These are phyloP conservation scores for Sebastes minor DNA, from an alignment of 2,797 vertebrate species.

Conservation along the genomic window DNA sequence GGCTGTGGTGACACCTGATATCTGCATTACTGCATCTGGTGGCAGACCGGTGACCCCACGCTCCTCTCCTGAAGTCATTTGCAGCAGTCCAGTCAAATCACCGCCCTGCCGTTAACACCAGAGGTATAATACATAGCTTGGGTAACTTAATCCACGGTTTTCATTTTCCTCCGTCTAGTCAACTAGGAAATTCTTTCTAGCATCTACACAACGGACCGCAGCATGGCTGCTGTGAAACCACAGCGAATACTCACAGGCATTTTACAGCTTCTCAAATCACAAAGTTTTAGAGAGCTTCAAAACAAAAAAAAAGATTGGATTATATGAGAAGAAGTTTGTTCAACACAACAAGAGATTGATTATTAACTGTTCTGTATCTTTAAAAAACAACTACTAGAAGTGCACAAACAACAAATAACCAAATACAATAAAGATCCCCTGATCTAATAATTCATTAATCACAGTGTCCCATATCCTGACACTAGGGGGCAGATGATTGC, in stretches of 20 bases:
- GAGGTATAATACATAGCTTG: constrained; percentile 65
- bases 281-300: constrained; percentile 20
- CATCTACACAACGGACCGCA: constrained; percentile 51
- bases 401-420: not conserved
- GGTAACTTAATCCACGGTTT: constrained; percentile 59
- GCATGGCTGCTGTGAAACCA: constrained; percentile 35
- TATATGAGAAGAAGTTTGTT: not conserved
- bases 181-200: constrained; percentile 42
- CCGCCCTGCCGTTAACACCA: constrained; percentile 51
- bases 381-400: not conserved
- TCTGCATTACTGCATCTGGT: constrained; percentile 21
- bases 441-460: not conserved
- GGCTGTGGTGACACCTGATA: constrained; percentile 21
- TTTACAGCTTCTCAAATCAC: constrained; percentile 32
- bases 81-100: constrained; percentile 51
- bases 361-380: not conserved
- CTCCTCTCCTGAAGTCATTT: constrained; percentile 27
- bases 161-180: constrained; percentile 44
- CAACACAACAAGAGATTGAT: not conserved
- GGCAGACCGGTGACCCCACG: constrained; percentile 38
- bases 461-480: constrained; percentile 9
- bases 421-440: not conserved
- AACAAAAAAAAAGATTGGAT: not conserved
- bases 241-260: constrained; percentile 6
- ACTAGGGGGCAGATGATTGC: constrained; percentile 51